A percentile compares a stretch with the other conserved stretches of the same genome.
Evolutionary conservation across 1,140 invertebrate genomes (phyloP).

Genomic region (Polypedilum pembai): DNA sequence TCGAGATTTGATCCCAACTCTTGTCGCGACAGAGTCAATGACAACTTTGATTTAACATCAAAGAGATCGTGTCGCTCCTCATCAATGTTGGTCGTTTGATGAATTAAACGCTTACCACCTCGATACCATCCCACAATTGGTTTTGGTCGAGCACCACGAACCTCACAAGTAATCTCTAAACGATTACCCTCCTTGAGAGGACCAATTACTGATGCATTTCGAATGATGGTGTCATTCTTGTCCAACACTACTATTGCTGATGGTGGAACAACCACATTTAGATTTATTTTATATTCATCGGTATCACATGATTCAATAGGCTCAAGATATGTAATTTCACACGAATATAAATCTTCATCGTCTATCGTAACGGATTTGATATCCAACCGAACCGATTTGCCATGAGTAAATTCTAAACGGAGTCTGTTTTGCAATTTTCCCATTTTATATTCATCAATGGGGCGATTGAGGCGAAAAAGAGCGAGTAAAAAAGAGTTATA

Average conservation of each 20-base stretch:
- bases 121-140: constrained; percentile 42
- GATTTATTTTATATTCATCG: constrained; percentile 41
- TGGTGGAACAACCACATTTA: constrained; percentile 43
- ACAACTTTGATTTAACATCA: constrained; percentile 54
- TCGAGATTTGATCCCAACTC: constrained; percentile 69
- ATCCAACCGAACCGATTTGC: constrained; percentile 37
- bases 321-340: constrained; percentile 44
- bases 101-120: constrained; percentile 37
- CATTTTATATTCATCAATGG: constrained; percentile 15
- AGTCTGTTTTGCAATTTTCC: constrained; percentile 34
- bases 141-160: constrained; percentile 39
- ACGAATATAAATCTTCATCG: constrained; percentile 43
- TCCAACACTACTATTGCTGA: constrained; percentile 41
- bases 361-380: constrained; percentile 42
- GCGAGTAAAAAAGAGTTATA: background rate
- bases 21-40: constrained; percentile 60
- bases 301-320: constrained; percentile 43
- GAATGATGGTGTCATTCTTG: constrained; percentile 40
- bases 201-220: constrained; percentile 39
- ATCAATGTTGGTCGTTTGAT: constrained; percentile 38
- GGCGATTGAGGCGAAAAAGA: background rate
- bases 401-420: constrained; percentile 38
- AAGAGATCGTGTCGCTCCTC: constrained; percentile 51
- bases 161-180: constrained; percentile 39
- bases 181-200: constrained; percentile 41